These are phyloP conservation scores for Drosophila birchii DNA, from an alignment of 2,888 invertebrate genomes.

Conservation along the genomic window DNA sequence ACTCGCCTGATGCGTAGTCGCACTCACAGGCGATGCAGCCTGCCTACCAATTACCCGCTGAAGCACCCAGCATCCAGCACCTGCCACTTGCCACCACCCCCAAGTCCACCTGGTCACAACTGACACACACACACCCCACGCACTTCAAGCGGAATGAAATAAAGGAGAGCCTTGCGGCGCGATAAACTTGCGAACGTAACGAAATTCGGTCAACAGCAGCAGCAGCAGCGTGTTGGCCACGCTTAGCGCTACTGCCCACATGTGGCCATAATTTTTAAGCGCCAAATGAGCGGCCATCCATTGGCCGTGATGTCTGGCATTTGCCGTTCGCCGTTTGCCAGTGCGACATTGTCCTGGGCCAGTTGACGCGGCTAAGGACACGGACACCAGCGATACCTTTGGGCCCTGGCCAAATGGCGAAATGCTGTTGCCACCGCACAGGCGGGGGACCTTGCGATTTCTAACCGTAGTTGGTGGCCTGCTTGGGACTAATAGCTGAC, in stretches of 20 bases:
- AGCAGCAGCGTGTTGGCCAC: slow-evolving; percentile 10
- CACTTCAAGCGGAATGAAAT: slow-evolving; percentile 7
- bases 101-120: slow-evolving; percentile 2
- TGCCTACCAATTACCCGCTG: slow-evolving; percentile 74
- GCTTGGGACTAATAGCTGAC: slow-evolving; percentile 41
- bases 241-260: slow-evolving; percentile 65
- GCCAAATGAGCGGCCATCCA: slow-evolving; percentile 80
- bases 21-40: slow-evolving; percentile 51
- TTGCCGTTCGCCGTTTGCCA: slow-evolving; percentile 52
- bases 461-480: slow-evolving; percentile 67
- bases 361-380: slow-evolving; percentile 11
- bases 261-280: slow-evolving; percentile 80
- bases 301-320: slow-evolving; percentile 77
- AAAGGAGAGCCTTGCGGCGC: slow-evolving; percentile 47
- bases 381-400: slow-evolving; percentile 34
- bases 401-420: slow-evolving; percentile 63
- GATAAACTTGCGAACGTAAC: slow-evolving; percentile 75
- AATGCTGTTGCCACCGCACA: slow-evolving; percentile 48
- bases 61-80: slow-evolving; percentile 40
- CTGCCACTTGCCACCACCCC: background rate
- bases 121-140: background rate
- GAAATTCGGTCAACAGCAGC: slow-evolving; percentile 73
- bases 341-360: slow-evolving; percentile 22
- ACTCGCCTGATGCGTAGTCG: slow-evolving; percentile 46
- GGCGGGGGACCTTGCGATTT: slow-evolving; percentile 41